Conservation (phyloP, 1,140 invertebrate species). For the Euglossa dilemma region DNA sequence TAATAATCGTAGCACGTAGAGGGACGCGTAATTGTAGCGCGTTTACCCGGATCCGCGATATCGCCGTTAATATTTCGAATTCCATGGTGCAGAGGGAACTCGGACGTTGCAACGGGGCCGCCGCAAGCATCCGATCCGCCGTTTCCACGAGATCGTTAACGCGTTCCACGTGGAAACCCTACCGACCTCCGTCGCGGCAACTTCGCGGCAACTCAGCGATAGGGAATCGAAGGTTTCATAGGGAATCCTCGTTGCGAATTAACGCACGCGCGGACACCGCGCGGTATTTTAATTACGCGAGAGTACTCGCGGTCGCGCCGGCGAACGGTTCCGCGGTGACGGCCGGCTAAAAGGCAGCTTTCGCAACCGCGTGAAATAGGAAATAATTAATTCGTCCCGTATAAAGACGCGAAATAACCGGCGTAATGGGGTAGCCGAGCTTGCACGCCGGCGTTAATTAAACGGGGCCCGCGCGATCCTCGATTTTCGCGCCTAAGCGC, state of each 20-base stretch:
- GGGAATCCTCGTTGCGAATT: not conserved
- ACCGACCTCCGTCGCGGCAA: not conserved
- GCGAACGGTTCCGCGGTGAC: not conserved
- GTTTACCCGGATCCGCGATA: too few species aligned
- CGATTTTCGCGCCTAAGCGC: not conserved
- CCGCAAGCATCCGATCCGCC: too few species aligned
- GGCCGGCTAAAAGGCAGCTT: not conserved
- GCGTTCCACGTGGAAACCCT: not conserved
- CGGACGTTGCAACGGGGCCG: too few species aligned
- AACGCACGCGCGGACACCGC: not conserved
- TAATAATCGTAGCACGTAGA: too few species aligned
- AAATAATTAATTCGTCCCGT: not conserved
- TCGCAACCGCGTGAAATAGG: not conserved
- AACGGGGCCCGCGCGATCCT: not conserved
- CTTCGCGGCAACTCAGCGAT: not conserved
- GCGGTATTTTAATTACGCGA: not conserved
- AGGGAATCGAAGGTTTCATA: not conserved
- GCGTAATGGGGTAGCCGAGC: not conserved
- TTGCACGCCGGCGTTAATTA: not conserved
- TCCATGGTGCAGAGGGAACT: too few species aligned
- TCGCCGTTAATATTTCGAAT: too few species aligned
- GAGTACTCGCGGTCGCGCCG: too few species aligned
- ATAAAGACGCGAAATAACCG: conserved; percentile 3
- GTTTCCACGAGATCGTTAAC: not conserved
- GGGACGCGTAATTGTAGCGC: too few species aligned